Conservation (phyloP, 2,113 vertebrate genomes). For the Coreoperca whiteheadi region DNA sequence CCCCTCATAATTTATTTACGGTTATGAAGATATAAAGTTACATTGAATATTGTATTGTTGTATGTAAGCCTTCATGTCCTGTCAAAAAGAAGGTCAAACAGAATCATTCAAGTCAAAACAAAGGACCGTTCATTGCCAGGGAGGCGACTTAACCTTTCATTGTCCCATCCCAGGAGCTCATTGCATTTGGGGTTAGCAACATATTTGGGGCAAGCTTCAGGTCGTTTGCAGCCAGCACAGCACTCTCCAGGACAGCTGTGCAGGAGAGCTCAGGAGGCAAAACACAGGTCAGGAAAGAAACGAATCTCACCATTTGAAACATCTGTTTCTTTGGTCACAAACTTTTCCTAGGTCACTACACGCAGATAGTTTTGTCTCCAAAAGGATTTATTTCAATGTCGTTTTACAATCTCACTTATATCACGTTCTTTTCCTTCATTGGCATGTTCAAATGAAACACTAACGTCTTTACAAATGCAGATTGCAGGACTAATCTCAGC, state of each 20-base stretch:
- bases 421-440: constrained; percentile 63
- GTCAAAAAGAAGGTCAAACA: not conserved
- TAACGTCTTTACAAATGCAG: constrained; percentile 74
- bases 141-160: not conserved
- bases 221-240: constrained; percentile 91
- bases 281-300: constrained; percentile 88
- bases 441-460: constrained; percentile 13
- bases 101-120: not conserved
- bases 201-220: constrained; percentile 89
- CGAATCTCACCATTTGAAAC: not conserved
- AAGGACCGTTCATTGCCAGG: not conserved
- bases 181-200: constrained; percentile 93
- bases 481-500: constrained; percentile 91
- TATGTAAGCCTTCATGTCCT: not conserved
- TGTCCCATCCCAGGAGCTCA: constrained; percentile 86
- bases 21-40: constrained; percentile 7
- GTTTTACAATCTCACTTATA: constrained; percentile 69
- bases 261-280: constrained; percentile 96
- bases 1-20: constrained; percentile 3
- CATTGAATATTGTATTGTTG: not conserved
- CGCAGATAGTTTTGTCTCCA: not conserved
- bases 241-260: constrained; percentile 91
- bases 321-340: not conserved
- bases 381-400: constrained; percentile 74
- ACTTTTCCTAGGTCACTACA: not conserved